Evolutionary conservation across 92 coral and sea anemone species (phyloP).

Genomic region (Ricordea florida): DNA sequence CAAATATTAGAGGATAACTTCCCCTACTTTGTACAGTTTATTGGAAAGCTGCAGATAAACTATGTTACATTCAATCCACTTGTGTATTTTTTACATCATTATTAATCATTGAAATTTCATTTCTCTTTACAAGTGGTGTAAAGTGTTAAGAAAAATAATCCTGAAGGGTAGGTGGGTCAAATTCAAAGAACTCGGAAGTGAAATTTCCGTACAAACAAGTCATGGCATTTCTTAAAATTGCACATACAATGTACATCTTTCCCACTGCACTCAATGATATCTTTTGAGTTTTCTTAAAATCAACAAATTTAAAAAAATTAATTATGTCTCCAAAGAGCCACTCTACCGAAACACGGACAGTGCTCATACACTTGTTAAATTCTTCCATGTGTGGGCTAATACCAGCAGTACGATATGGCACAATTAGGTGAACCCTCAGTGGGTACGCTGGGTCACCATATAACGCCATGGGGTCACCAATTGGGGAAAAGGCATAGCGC

Average conservation of each 20-base stretch:
- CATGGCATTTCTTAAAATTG: constrained; percentile 14
- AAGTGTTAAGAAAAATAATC: constrained; percentile 16
- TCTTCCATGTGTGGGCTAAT: background rate
- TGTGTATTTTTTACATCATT: background rate
- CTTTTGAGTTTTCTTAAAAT: constrained; percentile 36
- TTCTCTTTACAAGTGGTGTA: background rate
- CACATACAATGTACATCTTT: constrained; percentile 19
- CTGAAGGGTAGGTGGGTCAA: constrained; percentile 28
- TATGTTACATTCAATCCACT: background rate
- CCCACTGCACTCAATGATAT: constrained; percentile 22
- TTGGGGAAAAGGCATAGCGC: constrained; percentile 25
- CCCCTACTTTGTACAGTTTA: constrained; percentile 19
- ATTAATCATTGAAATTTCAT: background rate
- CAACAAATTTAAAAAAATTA: constrained; percentile 30
- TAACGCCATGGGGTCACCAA: constrained; percentile 1
- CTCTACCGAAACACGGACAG: constrained; percentile 21
- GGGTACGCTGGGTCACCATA: constrained; percentile 27
- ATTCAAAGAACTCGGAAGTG: constrained; percentile 33
- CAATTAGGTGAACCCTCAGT: constrained; percentile 7
- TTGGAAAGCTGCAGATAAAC: background rate
- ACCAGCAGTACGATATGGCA: constrained; percentile 3
- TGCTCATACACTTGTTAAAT: constrained; percentile 6
- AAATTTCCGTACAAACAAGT: constrained; percentile 31
- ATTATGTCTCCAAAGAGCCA: constrained; percentile 28
- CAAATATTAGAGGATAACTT: background rate